Conservation (phyloP, 2,113 vertebrate species). For the Nicator chloris region DNA sequence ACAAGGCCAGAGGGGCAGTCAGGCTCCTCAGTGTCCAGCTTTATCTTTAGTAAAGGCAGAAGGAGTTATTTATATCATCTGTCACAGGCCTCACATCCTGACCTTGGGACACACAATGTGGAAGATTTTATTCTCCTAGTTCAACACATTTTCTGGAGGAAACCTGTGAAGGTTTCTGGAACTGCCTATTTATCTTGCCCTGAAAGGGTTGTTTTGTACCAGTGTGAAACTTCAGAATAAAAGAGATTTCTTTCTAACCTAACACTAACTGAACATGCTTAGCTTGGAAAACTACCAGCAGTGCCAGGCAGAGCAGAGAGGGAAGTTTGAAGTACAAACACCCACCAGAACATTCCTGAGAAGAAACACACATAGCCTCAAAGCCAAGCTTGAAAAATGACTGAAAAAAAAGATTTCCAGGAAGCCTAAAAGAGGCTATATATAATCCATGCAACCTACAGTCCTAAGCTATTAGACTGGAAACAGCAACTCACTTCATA, state of each 20-base stretch:
- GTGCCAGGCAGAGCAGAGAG: background rate
- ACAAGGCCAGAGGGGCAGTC: background rate
- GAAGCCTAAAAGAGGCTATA: background rate
- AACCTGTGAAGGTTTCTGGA: background rate
- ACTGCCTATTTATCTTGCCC: background rate
- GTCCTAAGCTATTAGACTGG: background rate
- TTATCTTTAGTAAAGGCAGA: background rate
- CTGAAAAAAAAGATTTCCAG: background rate
- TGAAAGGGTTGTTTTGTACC: background rate
- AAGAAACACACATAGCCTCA: background rate
- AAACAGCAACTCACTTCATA: background rate
- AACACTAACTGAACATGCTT: background rate
- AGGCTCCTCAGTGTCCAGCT: background rate
- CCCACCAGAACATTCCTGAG: background rate
- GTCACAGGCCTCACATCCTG: background rate
- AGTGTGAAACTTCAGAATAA: background rate
- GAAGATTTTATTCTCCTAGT: background rate
- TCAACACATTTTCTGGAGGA: background rate
- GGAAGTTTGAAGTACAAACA: background rate
- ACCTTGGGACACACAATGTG: background rate
- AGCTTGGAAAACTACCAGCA: background rate
- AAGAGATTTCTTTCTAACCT: background rate
- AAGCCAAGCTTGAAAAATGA: background rate
- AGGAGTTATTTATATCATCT: background rate
- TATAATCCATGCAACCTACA: background rate